Base-by-base conservation (phyloP, 1,140 invertebrate species). In the Trichonephila inaurata region DNA sequence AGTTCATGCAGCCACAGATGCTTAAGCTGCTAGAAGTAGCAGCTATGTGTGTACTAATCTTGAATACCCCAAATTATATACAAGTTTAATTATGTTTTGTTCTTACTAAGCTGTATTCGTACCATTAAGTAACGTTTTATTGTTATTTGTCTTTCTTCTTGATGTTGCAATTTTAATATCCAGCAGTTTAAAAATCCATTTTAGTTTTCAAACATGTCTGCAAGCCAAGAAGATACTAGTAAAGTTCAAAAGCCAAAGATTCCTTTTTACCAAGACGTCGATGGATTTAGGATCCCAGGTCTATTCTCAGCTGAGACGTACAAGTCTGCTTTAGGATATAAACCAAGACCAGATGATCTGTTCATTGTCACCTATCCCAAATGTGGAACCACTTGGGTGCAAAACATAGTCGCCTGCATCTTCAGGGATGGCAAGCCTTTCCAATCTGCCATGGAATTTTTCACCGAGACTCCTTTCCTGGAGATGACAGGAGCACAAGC, bases 371-470 rank as follows among this genome's bases (percentile, higher is more conserved):
- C 94, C n/a, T 94, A 93, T 44, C 94, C 94, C 8, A 95, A 95
- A 93, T 95, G 94, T 40, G 94, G 94, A 14, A 95, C 94, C 0
- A 95, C 94, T 18, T 95, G 94, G 94, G 83, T 88, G 12, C 92
- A 87, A 62, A 91, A 94, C 28, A 94, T 95, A 33, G 93, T 94
- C 7, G 77, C 62, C 18, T 91, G 91, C 19, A 94, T 95, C 21
- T 87, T 88, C 64, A 94, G 93, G 6, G 44, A 92, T 19, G 94
- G 94, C 5, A 40, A 82, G 6, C 77, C 94, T 10, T 92, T 90
- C n/a, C n/a, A 61, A 4, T 62, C 83, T 3, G 87, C 60, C 18
- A 44, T 93, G 60, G 94, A 95, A 18, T 91, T 94, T 28, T 62
- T 94, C 8, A 69, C 7, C 1, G 33, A 88, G 18, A 88, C 87